Evolutionary conservation across 2,113 vertebrate species (phyloP).

Genomic region (Chaetorhynchus papuensis): DNA sequence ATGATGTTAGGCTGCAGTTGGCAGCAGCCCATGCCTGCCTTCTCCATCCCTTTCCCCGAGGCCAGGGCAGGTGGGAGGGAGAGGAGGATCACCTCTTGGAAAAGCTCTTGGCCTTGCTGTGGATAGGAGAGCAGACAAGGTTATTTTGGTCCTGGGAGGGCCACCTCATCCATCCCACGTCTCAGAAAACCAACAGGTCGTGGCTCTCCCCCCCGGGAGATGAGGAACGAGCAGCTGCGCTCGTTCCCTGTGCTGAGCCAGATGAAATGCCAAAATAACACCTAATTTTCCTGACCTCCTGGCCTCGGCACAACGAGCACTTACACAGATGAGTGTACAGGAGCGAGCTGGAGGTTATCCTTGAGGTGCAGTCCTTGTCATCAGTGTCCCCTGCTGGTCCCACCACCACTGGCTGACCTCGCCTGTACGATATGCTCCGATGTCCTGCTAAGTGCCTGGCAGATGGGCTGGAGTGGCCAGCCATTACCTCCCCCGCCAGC

Average conservation of each 20-base stretch:
- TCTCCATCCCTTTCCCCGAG: not conserved
- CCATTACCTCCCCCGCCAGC: conserved; percentile 4
- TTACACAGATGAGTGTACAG: not conserved
- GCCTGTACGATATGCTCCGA: not conserved
- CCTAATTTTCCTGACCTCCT: not conserved
- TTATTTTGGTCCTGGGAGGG: not conserved
- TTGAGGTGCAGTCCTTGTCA: not conserved
- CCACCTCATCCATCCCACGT: not conserved
- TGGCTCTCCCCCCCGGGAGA: not conserved
- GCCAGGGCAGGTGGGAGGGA: not conserved
- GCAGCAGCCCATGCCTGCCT: not conserved
- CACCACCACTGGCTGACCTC: not conserved
- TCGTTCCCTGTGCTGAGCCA: not conserved
- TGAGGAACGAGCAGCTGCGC: not conserved
- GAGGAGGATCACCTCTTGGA: not conserved
- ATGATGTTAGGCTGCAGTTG: not conserved
- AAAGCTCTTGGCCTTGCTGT: not conserved
- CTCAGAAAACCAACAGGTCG: not conserved
- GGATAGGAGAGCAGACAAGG: not conserved
- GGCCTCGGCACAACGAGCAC: not conserved
- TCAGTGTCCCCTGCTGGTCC: not conserved
- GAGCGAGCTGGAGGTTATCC: not conserved
- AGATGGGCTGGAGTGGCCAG: conserved; percentile 15
- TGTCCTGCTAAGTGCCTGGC: conserved; percentile 9
- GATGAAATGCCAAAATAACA: not conserved